Evolutionary conservation across 2,888 invertebrate species (phyloP).

Genomic region (Cataglyphis livida): DNA sequence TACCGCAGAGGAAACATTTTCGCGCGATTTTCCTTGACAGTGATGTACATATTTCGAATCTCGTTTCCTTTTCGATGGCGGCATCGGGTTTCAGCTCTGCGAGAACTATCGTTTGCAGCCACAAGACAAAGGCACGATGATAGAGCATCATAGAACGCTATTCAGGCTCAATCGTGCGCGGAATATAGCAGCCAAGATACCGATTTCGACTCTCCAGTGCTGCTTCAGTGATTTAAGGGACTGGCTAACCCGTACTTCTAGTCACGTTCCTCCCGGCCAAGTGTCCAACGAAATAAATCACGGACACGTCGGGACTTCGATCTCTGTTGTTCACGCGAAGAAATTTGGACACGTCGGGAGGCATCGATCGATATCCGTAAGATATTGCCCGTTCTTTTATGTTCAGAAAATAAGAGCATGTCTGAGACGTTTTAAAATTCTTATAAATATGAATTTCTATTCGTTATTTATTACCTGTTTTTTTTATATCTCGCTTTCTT

Average conservation of each 20-base stretch:
- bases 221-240: conserved; percentile 79
- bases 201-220: conserved; percentile 66
- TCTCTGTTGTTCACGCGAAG: conserved; percentile 50
- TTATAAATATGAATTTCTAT: not conserved
- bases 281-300: conserved; percentile 73
- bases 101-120: conserved; percentile 53
- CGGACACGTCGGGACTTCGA: conserved; percentile 63
- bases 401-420: not conserved
- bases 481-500: not conserved
- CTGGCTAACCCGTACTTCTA: conserved; percentile 72
- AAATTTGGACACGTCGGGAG: conserved; percentile 34
- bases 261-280: conserved; percentile 74
- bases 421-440: conserved; percentile 2
- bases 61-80: conserved; percentile 59
- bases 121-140: conserved; percentile 61
- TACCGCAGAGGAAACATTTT: not conserved
- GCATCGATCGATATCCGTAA: conserved; percentile 24
- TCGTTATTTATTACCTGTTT: not conserved
- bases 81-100: conserved; percentile 44
- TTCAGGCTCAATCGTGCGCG: conserved; percentile 69
- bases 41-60: conserved; percentile 49
- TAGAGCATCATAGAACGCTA: conserved; percentile 57
- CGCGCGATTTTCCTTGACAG: conserved; percentile 30
- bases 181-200: conserved; percentile 66
- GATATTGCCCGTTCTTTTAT: conserved; percentile 7